Conservation (phyloP, 2,888 invertebrate species). For the Tridacna crocea region DNA sequence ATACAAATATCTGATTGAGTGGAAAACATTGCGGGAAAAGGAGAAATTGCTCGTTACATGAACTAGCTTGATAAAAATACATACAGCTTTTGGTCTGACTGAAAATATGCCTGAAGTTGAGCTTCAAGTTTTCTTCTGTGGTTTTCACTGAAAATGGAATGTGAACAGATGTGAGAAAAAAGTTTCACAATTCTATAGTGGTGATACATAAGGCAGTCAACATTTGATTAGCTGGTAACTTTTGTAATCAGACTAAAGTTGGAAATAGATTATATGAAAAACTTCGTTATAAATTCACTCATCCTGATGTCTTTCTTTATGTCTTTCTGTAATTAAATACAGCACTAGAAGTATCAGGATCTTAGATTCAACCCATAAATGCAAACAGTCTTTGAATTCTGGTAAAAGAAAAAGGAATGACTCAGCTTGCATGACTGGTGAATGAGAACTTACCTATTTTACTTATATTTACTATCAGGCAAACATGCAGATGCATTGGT, state of each 20-base stretch:
- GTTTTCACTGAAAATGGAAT: constrained; percentile 74
- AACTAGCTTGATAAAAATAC: constrained; percentile 37
- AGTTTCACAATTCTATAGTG: neutral
- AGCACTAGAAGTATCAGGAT: no score
- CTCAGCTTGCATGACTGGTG: no score
- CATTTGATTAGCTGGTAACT: neutral
- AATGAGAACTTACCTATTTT: no score
- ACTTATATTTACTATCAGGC: no score
- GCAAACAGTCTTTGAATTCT: no score
- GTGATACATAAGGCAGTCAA: no score
- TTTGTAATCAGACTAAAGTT: neutral
- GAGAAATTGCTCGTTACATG: neutral
- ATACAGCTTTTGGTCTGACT: constrained; percentile 80
- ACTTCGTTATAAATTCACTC: neutral
- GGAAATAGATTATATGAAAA: neutral
- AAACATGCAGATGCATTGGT: no score
- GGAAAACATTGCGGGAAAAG: neutral
- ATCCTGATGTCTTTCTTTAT: no score
- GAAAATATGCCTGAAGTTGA: constrained; percentile 75
- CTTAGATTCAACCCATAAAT: no score
- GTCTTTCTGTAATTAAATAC: no score
- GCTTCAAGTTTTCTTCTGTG: constrained; percentile 76
- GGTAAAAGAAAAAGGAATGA: no score
- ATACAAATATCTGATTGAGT: no score
- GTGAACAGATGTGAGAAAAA: neutral